A percentile compares a stretch with the other conserved stretches of the same genome.
Conservation (phyloP, 2,113 vertebrate genomes). For the Chlamydotis undulata region DNA sequence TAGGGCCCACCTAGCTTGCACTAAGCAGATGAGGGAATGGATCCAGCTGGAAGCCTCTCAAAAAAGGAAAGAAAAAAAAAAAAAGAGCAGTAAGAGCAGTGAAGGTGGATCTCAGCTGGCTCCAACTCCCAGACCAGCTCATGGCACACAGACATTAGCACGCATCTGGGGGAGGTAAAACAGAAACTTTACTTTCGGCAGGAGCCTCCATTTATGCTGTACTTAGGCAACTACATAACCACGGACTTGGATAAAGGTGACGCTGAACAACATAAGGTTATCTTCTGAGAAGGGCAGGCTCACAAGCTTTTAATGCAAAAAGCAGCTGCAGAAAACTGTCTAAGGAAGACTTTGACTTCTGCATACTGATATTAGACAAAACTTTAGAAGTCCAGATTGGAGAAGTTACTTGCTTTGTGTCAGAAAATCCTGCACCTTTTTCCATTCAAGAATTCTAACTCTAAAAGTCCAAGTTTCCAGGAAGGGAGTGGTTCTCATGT, state of each 20-base stretch:
- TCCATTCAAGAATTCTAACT: neutral
- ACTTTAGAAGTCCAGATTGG: neutral
- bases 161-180: neutral
- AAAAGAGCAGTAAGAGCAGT: neutral
- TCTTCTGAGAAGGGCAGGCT: neutral
- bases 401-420: neutral
- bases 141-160: neutral
- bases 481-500: neutral
- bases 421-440: neutral
- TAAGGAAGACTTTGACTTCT: neutral
- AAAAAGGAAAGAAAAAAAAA: no score
- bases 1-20: neutral
- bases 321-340: neutral
- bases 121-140: neutral
- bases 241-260: neutral
- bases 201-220: neutral
- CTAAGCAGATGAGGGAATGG: neutral
- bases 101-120: neutral
- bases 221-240: neutral
- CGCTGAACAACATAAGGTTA: neutral
- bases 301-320: neutral
- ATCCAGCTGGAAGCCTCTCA: neutral
- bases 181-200: neutral
- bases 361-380: neutral
- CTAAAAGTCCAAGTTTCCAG: neutral